phyloP scores from a whole-genome alignment of 2,888 invertebrate genomes.

The Drosophila aldrichi region DNA sequence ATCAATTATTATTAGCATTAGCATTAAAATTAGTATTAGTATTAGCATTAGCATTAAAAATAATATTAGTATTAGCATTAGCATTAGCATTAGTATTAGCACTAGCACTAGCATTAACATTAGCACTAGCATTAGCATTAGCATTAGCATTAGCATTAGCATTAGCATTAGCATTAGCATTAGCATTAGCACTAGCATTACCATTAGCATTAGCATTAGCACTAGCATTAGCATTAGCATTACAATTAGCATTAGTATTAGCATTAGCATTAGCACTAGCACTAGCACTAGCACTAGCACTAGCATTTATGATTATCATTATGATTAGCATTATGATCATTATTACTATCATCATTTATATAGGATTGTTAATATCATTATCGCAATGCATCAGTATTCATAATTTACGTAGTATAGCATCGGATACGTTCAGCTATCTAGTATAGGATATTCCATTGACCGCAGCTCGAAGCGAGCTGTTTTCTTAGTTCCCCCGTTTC shows the following conservation, averaged over 20 bases:
- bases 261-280: too few species aligned
- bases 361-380: not conserved
- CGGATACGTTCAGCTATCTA: not conserved
- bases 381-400: not conserved
- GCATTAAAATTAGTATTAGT: not conserved
- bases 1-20: not conserved
- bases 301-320: not conserved
- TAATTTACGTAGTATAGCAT: not conserved
- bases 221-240: too few species aligned
- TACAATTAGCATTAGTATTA: too few species aligned
- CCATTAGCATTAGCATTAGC: too few species aligned
- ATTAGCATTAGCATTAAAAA: not conserved
- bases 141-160: not conserved
- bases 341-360: not conserved
- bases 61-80: not conserved
- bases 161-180: not conserved
- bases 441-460: not conserved
- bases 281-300: too few species aligned
- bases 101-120: not conserved
- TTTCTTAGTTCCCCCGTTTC: not conserved
- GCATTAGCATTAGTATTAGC: not conserved
- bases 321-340: not conserved
- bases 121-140: not conserved
- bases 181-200: too few species aligned
- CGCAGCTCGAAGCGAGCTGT: not conserved